Conservation (phyloP, 2,113 vertebrate species). For the Lepisosteus osseus region DNA sequence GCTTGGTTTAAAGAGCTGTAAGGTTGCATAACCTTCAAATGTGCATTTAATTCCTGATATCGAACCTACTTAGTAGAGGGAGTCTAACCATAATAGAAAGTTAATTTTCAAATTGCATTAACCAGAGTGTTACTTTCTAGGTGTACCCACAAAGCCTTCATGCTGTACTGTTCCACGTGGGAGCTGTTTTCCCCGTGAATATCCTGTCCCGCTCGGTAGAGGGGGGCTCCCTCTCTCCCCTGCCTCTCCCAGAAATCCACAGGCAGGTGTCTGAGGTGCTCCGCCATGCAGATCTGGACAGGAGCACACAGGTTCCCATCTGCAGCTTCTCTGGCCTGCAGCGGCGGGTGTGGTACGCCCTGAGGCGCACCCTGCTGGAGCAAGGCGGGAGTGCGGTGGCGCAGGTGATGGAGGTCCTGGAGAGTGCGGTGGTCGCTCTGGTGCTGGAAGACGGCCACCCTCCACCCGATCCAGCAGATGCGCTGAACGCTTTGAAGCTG, state of each 20-base stretch:
- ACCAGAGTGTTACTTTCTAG: conserved; percentile 29
- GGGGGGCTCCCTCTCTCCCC: conserved; percentile 37
- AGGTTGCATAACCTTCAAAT: too few relatives aligned
- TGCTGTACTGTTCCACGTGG: conserved; percentile 54
- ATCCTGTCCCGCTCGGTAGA: conserved; percentile 46
- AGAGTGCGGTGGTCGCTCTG: conserved; percentile 61
- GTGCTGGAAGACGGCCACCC: conserved; percentile 56
- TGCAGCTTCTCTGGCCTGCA: conserved; percentile 59
- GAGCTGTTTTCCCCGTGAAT: conserved; percentile 61
- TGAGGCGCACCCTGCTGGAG: conserved; percentile 52
- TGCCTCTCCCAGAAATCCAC: conserved; percentile 59
- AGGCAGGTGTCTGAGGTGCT: conserved; percentile 50
- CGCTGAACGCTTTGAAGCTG: conserved; percentile 60
- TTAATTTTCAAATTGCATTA: too few relatives aligned
- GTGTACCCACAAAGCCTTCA: conserved; percentile 67
- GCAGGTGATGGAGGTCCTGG: conserved; percentile 58
- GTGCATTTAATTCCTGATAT: too few relatives aligned
- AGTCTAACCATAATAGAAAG: too few relatives aligned
- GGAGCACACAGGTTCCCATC: conserved; percentile 38
- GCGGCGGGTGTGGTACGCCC: conserved; percentile 55
- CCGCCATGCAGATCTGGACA: conserved; percentile 36
- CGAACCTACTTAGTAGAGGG: too few relatives aligned
- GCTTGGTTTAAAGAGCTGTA: too few relatives aligned
- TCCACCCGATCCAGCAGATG: conserved; percentile 52
- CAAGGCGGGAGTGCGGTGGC: conserved; percentile 43